Evolutionary conservation across 2,888 invertebrate genomes (phyloP).

Genomic region (Aphidoletes aphidimyza): DNA sequence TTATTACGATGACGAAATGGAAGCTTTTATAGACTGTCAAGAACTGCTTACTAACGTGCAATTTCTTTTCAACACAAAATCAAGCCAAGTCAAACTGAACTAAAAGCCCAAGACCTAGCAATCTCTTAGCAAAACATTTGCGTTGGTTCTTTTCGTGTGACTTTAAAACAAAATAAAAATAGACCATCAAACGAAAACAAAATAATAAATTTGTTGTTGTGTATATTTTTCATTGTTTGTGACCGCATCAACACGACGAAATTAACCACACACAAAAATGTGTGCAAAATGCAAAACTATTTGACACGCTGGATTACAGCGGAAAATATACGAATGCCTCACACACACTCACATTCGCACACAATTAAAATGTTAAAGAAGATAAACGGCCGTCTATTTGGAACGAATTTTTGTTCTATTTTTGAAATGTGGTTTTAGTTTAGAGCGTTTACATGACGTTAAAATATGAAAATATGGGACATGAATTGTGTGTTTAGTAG

Average conservation of each 20-base stretch:
- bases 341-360: no score
- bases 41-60: neutral
- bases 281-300: neutral
- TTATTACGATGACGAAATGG: neutral
- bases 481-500: neutral
- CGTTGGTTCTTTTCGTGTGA: slow-evolving; percentile 21
- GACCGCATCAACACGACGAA: neutral
- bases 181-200: neutral
- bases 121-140: slow-evolving; percentile 5
- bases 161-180: neutral
- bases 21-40: neutral
- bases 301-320: neutral
- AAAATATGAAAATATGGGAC: neutral
- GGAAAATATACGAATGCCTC: neutral
- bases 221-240: neutral
- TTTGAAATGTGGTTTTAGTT: neutral
- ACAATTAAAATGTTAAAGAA: neutral
- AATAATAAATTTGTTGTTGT: neutral
- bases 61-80: neutral
- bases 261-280: no score
- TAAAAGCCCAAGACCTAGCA: no score
- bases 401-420: slow-evolving; percentile 40
- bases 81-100: neutral
- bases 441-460: no score
- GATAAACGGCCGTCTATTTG: neutral